A percentile compares a stretch with the other conserved stretches of the same genome.
Evolutionary conservation across 2,113 vertebrate genomes (phyloP).

Genomic region (Xenotilapia flavipinnis): DNA sequence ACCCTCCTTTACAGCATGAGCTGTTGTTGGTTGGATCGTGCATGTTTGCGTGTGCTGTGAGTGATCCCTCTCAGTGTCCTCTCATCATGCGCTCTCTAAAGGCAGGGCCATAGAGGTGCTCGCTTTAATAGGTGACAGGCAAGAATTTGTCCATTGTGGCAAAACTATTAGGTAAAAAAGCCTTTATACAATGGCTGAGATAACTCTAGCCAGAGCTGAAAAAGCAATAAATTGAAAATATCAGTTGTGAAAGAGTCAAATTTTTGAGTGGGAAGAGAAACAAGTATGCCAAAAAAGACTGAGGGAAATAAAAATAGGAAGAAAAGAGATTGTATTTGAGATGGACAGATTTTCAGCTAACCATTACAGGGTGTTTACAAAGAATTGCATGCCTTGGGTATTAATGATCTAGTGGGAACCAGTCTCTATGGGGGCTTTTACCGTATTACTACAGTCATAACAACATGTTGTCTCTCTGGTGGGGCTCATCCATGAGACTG

Average conservation of each 20-base stretch:
- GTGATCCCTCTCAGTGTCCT: background rate
- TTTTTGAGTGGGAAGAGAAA: background rate
- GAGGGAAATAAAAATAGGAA: background rate
- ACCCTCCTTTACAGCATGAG: background rate
- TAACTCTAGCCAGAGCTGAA: background rate
- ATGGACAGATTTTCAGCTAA: background rate
- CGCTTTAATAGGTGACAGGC: background rate
- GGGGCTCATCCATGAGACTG: background rate
- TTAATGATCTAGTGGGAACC: background rate
- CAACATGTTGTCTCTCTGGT: conserved; percentile 26
- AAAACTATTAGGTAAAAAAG: background rate
- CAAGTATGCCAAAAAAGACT: background rate
- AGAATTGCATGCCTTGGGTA: background rate
- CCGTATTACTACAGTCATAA: background rate
- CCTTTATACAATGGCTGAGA: background rate
- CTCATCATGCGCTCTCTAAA: background rate
- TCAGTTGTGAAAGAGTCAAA: background rate
- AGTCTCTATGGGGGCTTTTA: background rate
- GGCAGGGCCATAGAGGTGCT: background rate
- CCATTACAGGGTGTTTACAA: background rate
- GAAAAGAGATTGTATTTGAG: background rate
- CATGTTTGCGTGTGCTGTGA: background rate
- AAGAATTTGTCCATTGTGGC: background rate
- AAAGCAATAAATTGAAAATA: background rate
- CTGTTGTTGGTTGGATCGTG: background rate